These are phyloP conservation scores for Sebastes wilsoni DNA, from an alignment of 2,797 vertebrate genomes.

Conservation along the genomic window DNA sequence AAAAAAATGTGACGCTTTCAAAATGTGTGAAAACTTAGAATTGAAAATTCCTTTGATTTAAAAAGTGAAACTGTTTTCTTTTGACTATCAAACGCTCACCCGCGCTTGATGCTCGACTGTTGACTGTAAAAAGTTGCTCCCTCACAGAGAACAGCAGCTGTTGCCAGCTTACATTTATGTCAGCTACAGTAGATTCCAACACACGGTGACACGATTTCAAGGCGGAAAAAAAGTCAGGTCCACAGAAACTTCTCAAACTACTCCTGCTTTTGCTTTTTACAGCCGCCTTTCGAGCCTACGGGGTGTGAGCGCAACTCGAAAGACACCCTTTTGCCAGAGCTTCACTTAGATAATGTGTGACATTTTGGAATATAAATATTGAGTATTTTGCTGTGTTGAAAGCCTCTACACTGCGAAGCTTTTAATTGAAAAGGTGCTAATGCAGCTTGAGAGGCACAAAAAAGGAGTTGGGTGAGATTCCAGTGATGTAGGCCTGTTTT, in stretches of 20 bases:
- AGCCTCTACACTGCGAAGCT: not conserved
- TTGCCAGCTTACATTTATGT: not conserved
- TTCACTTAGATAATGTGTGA: not conserved
- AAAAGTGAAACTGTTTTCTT: not conserved
- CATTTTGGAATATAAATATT: not conserved
- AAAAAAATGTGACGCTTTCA: not conserved
- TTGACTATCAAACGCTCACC: not conserved
- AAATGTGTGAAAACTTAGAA: not conserved
- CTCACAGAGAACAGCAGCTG: not conserved
- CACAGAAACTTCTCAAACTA: not conserved
- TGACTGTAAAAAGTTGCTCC: not conserved
- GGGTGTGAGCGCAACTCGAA: not conserved
- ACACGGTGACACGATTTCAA: not conserved
- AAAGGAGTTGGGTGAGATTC: not conserved
- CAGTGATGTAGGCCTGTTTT: not conserved
- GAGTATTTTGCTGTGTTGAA: not conserved
- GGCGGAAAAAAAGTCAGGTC: not conserved
- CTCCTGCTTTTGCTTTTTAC: not conserved
- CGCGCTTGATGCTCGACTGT: not conserved
- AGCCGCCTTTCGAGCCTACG: not conserved
- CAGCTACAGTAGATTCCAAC: not conserved
- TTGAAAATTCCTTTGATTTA: slow-evolving; percentile 6
- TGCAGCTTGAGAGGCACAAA: not conserved
- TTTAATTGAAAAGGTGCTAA: slow-evolving; percentile 20
- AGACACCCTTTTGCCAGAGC: not conserved